Evolutionary conservation across 2,113 vertebrate species (phyloP), one percentile per base, ranked within the genome.

Genomic region (Poeciliopsis occidentalis): DNA sequence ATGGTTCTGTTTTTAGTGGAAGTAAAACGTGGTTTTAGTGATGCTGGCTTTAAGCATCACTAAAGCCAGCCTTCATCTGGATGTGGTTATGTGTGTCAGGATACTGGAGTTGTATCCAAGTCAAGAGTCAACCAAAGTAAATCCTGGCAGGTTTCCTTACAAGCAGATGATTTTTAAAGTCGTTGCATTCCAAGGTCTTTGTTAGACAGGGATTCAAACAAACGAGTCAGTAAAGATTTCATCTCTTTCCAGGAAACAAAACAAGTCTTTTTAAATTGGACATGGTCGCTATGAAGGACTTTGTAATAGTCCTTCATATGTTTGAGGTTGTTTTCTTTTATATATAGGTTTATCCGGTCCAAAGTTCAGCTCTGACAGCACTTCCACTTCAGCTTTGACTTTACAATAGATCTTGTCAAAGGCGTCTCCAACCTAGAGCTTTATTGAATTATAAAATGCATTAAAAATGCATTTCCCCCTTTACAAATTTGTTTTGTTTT

Each of bases 51-150:
- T 61, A 61, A 88, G 81, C 67, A 82, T 84, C 70, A 12, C 80
- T 66, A 37, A 87, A 90, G 76, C 85, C 78, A 78, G 75, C 75
- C 75, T 80, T 90, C 89, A 92, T 92, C 88, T 93, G 92, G 89
- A 89, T 85, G 70, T 60, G 70, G 83, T 92, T 92, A 87, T 57
- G 67, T 60, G 71, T 30, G 70, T 84, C 83, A 83, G 71, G 81
- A 69, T 26, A 19, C 67, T 8, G 12, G 27, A 83, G 44, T 80
- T 29, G 8, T 62, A 73, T 82, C 66, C 24, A 60, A 87, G 85
- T 86, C 67, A 71, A 84, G 54, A 70, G 66, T 67, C 54, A 71
- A 79, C 75, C 75, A 62, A 85, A 86, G 64, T 68, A 75, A 81
- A 85, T 79, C 76, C 76, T 60, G 74, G 54, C 73, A 68, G 71